Base-by-base conservation (phyloP, 1,140 invertebrate species). In the Eumaeus atala region DNA sequence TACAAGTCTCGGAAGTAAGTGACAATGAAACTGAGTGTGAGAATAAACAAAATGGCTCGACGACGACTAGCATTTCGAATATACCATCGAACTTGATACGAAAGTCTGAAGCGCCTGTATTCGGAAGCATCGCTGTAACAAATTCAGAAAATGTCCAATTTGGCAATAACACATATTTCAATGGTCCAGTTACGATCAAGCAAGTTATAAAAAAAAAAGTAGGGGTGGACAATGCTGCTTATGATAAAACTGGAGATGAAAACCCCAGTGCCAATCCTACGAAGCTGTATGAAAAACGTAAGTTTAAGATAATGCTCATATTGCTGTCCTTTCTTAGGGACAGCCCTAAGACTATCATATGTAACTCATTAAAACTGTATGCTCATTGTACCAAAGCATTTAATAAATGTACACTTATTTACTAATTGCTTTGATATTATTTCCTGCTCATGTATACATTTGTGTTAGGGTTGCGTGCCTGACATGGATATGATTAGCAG, bases 101-200 rank as follows among this genome's bases (percentile, higher is more conserved):
- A 21, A 61, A 66, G 9, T 54, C 58, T 3, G 53, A 54, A 17
- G 53, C 61, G 10, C 73, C 78, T 12, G 56, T 69, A 3, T 71
- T 72, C 47, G 74, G 71, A 49, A 72, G 56, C 56, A 72, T 85
- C 1, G 50, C 64, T 10, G 70, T 85, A 10, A 54, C 55, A 38
- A 67, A 81, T 49, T 84, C 78, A 17, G 75, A 83, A 28, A 75
- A 86, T 65, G 70, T 84, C 10, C 73, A 78, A 16, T 81, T 86
- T 59, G 83, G 83, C 6, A 77, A 86, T 42, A 77, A 79, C 40
- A 86, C 80, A 8, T 77, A 77, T 57, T 83, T 86, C 47, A 76
- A 84, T 64, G 83, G 83, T 3, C 83, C 83, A 40, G 79, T 86
- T 1, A 77, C 71, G 28, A 86, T 84, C 42, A 81, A 82, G 48